These are phyloP conservation scores for Ctenopoma multispine DNA, from an alignment of 2,797 vertebrate species.

Conservation along the genomic window DNA sequence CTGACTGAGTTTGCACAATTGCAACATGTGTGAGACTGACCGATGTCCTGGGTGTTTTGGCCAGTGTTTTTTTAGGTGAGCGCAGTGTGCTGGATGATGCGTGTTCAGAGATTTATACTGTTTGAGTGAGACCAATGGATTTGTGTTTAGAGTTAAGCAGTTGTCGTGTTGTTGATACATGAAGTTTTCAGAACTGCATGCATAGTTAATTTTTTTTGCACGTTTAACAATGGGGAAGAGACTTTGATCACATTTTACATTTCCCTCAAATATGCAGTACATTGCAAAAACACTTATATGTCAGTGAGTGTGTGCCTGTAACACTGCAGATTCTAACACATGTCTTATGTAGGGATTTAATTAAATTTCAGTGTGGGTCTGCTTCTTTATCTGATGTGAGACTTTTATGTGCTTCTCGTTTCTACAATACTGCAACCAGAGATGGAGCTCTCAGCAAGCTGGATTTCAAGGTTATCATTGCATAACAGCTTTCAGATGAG, in stretches of 20 bases:
- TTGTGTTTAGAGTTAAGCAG: no score
- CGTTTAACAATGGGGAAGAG: no score
- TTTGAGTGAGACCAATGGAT: no score
- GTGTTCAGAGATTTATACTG: no score
- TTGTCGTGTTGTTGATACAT: no score
- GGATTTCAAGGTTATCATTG: conserved; percentile 76
- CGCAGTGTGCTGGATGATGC: no score
- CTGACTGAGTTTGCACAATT: no score
- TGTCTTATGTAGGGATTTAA: conserved; percentile 56
- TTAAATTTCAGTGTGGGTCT: conserved; percentile 61
- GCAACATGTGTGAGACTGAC: no score
- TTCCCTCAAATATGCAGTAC: conserved; percentile 26
- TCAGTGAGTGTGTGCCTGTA: conserved; percentile 26
- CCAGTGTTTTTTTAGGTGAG: no score
- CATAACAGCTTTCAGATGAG: conserved; percentile 66
- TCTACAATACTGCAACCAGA: conserved; percentile 40
- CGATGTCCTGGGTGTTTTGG: no score
- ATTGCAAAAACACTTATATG: conserved; percentile 47
- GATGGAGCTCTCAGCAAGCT: conserved; percentile 53
- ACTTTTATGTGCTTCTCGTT: conserved; percentile 64
- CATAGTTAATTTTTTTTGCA: no score
- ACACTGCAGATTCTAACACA: conserved; percentile 33
- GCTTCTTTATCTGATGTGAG: conserved; percentile 65
- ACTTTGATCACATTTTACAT: conserved; percentile 21
- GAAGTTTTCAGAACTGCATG: no score